These are phyloP conservation scores for Frankliniella fusca DNA, from an alignment of 2,888 invertebrate genomes.

Conservation along the genomic window DNA sequence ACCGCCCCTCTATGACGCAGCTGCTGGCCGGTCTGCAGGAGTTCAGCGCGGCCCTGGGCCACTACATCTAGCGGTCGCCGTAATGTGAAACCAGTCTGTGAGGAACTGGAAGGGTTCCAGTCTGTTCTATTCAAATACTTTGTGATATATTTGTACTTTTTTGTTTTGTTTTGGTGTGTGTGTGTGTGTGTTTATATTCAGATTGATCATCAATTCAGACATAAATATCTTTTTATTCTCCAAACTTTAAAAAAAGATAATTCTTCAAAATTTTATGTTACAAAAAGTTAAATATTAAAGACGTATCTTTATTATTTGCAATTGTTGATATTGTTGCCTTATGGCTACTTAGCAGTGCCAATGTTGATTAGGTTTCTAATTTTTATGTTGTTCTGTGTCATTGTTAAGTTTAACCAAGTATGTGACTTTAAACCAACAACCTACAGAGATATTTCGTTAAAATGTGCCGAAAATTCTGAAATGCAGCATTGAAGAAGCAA, in stretches of 20 bases:
- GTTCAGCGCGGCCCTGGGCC: constrained; percentile 66
- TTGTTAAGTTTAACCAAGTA: neutral
- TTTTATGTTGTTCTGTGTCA: neutral
- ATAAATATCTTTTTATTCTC: neutral
- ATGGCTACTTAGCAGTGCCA: neutral
- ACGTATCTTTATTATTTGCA: neutral
- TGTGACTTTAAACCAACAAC: neutral
- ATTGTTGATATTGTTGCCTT: neutral
- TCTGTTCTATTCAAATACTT: neutral
- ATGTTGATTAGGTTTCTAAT: neutral
- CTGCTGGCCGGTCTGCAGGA: constrained; percentile 67
- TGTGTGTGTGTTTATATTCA: neutral
- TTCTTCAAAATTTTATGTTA: constrained; percentile 14
- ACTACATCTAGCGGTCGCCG: constrained; percentile 55
- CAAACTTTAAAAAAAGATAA: too few relatives aligned
- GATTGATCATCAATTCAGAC: neutral
- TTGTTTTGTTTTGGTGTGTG: too few relatives aligned
- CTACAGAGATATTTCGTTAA: neutral
- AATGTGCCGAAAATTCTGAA: neutral
- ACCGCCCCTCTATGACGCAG: constrained; percentile 66
- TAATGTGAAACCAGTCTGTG: neutral
- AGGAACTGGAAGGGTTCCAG: neutral
- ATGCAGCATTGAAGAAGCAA: neutral
- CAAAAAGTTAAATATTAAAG: neutral
- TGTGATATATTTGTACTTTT: neutral